Base-by-base conservation (phyloP, 2,113 vertebrate genomes). In the Oryzias woworae region DNA sequence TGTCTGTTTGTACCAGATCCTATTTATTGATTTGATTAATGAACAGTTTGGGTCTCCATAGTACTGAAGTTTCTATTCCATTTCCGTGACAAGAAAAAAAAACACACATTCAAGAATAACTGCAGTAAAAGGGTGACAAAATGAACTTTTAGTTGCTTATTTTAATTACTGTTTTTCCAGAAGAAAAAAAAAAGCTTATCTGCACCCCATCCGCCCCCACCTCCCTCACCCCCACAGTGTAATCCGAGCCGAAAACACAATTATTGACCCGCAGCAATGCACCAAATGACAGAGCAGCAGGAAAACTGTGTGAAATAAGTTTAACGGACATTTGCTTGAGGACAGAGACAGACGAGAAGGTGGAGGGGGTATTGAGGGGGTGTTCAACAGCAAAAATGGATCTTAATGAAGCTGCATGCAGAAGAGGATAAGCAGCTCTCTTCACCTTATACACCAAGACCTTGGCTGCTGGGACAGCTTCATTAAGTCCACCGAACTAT, bases 401-500 rank as follows among this genome's bases (percentile, higher is more conserved):
- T 83, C 63, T 77, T 88, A 87, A 89, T 89, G 82, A 89, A 74
- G 73, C 66, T 66, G 66, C 72, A 73, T 69, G 75, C 24, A 59
- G 70, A 72, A 62, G 71, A 64, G 85, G 78, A 85, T 79, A 84
- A 84, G 80, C 76, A 66, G 73, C 73, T 69, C 78, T 82, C 72
- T 48, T 82, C 82, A 81, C 80, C 82, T 82, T 77, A 66, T 65
- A 68, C 63, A 76, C 64, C 71, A 20, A 66, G 74, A 84, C 68
- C 76, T 63, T 66, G 72, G 77, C 79, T 68, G 69, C 77, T 36
- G 75, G 77, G 87, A 87, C 69, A 55, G 87, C 87, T 88, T 88
- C 87, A 90, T 90, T 88, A 89, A 85, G 73, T 36, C 72, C 68
- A 41, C 63, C 77, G 65, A 73, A 73, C 85, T 80, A 80, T 59